Conservation (phyloP, 1,140 invertebrate species). For the Drosophila setifemur region DNA sequence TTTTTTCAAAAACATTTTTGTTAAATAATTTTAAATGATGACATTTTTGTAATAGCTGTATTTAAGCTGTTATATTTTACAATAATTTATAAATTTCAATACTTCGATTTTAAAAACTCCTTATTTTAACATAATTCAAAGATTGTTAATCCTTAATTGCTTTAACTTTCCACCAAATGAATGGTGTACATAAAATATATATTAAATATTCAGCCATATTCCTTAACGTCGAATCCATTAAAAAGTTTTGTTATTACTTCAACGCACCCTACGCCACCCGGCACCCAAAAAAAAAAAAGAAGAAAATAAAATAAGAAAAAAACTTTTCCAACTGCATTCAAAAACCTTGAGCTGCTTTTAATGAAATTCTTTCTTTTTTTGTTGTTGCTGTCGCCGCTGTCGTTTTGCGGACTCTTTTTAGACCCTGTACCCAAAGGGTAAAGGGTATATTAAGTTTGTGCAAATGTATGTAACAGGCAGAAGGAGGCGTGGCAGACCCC, state of each 20-base stretch:
- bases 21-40: too few species aligned
- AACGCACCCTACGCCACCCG: constrained; percentile 7
- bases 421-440: too few species aligned
- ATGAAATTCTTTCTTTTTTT: constrained; percentile 53
- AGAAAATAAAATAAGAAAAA: too few species aligned
- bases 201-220: constrained; percentile 30
- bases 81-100: background rate
- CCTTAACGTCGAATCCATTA: constrained; percentile 56
- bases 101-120: background rate
- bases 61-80: too few species aligned
- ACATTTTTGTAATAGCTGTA: too few species aligned
- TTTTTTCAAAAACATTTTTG: too few species aligned
- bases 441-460: too few species aligned
- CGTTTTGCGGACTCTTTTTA: constrained; percentile 5
- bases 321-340: constrained; percentile 63
- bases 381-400: constrained; percentile 15
- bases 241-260: constrained; percentile 59
- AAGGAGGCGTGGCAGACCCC: too few species aligned
- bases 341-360: constrained; percentile 72
- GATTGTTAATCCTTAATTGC: constrained; percentile 15
- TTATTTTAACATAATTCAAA: background rate
- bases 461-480: too few species aligned
- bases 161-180: background rate
- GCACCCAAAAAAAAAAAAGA: constrained; percentile 16
- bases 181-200: background rate